A percentile compares a stretch with the other conserved stretches of the same genome.
phyloP scores from a whole-genome alignment of 2,113 vertebrate species.

The Melanerpes formicivorus region DNA sequence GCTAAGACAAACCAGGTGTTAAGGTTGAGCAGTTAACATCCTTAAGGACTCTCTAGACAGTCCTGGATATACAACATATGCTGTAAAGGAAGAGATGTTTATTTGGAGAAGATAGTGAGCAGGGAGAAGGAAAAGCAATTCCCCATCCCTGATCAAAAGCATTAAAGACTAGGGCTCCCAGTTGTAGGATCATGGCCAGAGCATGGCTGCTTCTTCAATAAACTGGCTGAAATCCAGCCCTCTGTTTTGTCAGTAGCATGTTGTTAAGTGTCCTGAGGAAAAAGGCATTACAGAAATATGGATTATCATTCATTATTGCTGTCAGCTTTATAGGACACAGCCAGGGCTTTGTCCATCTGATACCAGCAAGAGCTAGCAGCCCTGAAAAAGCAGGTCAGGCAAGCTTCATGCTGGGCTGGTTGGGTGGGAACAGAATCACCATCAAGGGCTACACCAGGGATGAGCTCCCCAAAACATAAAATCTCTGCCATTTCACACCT shows the following conservation, averaged over 20 bases:
- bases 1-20: not conserved
- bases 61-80: not conserved
- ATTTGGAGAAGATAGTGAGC: not conserved
- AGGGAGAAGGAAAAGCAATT: not conserved
- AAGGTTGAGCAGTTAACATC: not conserved
- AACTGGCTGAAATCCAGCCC: not conserved
- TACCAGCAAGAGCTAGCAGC: not conserved
- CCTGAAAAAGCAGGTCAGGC: not conserved
- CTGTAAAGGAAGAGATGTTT: not conserved
- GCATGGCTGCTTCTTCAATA: not conserved
- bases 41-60: not conserved
- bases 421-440: not conserved
- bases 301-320: not conserved
- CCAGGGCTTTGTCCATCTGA: not conserved
- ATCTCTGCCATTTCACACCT: not conserved
- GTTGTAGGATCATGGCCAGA: not conserved
- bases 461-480: not conserved
- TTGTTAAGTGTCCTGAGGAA: not conserved
- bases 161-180: not conserved
- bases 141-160: not conserved
- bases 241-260: not conserved
- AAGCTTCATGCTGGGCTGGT: not conserved
- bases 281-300: not conserved
- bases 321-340: not conserved
- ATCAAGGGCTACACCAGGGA: not conserved